A percentile compares a stretch with the other conserved stretches of the same genome.
Evolutionary conservation across 2,888 invertebrate species (phyloP).

Genomic region (Pachycephus smyrnensis): DNA sequence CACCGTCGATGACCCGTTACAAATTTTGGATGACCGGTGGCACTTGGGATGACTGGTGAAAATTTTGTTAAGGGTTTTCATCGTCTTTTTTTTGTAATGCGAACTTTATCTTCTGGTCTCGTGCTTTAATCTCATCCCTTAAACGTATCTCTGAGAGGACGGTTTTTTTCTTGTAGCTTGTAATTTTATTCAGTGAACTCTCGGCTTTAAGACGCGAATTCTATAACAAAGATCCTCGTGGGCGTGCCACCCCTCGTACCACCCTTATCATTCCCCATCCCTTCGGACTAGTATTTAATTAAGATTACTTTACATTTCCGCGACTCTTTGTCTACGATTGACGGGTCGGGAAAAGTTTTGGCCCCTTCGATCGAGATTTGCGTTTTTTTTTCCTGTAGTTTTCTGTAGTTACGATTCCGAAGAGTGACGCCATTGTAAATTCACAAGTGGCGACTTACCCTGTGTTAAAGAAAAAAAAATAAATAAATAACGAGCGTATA

Average conservation of each 20-base stretch:
- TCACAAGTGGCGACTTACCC: slow-evolving; percentile 22
- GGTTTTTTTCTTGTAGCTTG: not conserved
- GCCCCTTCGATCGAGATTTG: not conserved
- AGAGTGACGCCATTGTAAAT: not conserved
- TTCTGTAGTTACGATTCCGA: not conserved
- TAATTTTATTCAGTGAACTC: slow-evolving; percentile 27
- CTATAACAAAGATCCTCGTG: slow-evolving; percentile 33
- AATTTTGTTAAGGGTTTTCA: slow-evolving; percentile 14
- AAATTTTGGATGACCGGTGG: not conserved
- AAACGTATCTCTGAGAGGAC: not conserved
- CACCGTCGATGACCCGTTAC: not conserved
- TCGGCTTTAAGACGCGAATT: slow-evolving; percentile 43
- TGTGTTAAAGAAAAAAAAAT: slow-evolving; percentile 14
- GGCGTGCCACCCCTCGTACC: not conserved
- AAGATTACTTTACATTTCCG: slow-evolving; percentile 52
- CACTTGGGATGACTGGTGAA: not conserved
- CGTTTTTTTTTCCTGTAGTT: not conserved
- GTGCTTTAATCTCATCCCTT: not conserved
- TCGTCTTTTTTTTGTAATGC: not conserved
- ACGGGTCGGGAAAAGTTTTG: slow-evolving; percentile 16
- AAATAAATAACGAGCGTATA: slow-evolving; percentile 9
- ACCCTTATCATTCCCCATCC: not conserved
- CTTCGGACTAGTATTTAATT: slow-evolving; percentile 54
- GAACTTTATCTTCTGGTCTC: not conserved
- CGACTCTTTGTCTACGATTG: slow-evolving; percentile 47